Conservation (phyloP, 2,888 invertebrate species). For the Pollenia labialis region DNA sequence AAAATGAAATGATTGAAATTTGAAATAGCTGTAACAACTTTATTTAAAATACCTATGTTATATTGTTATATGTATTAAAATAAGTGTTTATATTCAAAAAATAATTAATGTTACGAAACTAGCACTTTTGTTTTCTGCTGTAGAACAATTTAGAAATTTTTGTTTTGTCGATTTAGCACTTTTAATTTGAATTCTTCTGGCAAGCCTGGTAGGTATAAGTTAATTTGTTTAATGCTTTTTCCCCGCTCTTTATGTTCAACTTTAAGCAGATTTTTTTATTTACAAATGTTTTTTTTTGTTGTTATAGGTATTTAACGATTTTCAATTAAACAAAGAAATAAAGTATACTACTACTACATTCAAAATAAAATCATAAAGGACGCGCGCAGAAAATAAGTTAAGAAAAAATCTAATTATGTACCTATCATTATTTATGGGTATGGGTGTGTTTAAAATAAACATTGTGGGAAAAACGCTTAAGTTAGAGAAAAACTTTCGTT, state of each 20-base stretch:
- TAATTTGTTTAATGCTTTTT: background rate
- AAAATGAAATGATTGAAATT: too few species aligned
- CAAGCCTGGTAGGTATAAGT: conserved; percentile 2
- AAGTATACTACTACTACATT: conserved; percentile 51
- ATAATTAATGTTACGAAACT: too few species aligned
- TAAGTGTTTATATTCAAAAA: too few species aligned
- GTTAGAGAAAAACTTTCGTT: background rate
- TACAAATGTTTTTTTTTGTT: conserved; percentile 65
- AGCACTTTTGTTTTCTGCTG: too few species aligned
- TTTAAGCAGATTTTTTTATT: conserved; percentile 54
- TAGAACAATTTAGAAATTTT: too few species aligned
- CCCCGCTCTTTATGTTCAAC: conserved; percentile 38
- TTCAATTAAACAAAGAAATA: conserved; percentile 75
- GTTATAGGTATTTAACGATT: conserved; percentile 75
- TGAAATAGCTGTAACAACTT: too few species aligned
- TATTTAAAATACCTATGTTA: too few species aligned
- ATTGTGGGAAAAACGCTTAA: background rate
- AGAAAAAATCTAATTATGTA: conserved; percentile 54
- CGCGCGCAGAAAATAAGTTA: conserved; percentile 63
- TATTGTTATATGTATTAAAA: too few species aligned
- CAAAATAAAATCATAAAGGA: conserved; percentile 58
- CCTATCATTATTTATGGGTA: conserved; percentile 39
- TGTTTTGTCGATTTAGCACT: too few species aligned
- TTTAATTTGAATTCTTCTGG: too few species aligned
- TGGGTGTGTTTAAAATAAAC: conserved; percentile 56